phyloP scores from a whole-genome alignment of 64 coral and sea anemone species.

The Montipora cactus region DNA sequence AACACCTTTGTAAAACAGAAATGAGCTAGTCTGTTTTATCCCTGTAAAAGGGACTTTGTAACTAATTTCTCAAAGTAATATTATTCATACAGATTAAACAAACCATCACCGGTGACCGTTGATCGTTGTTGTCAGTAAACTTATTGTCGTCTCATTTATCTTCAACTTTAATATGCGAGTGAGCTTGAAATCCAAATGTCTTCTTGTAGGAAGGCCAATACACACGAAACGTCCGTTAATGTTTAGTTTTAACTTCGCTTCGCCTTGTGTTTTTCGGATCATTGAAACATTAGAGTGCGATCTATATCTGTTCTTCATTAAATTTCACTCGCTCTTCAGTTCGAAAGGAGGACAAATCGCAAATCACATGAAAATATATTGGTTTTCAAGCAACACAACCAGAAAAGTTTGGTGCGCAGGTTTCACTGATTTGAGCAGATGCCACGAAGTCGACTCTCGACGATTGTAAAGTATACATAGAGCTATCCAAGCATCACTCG shows the following conservation, averaged over 20 bases:
- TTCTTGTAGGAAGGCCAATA: background rate
- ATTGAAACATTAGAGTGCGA: no score
- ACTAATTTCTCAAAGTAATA: background rate
- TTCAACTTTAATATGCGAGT: background rate
- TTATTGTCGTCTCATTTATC: background rate
- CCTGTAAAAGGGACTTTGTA: background rate
- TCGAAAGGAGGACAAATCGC: no score
- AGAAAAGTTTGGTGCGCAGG: no score
- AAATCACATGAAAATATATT: no score
- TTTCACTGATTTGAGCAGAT: no score
- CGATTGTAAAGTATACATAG: no score
- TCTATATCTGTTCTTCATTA: no score
- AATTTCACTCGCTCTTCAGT: no score
- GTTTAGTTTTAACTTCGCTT: background rate
- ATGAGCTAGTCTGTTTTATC: background rate
- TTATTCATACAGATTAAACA: slow-evolving; percentile 50
- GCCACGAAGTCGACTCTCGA: no score
- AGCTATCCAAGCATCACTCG: background rate
- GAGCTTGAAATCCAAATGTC: background rate
- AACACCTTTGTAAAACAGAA: background rate
- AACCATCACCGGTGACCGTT: background rate
- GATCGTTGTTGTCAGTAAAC: background rate
- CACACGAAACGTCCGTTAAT: background rate
- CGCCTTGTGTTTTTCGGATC: no score
- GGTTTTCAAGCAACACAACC: no score